Base-by-base conservation (phyloP, 2,888 invertebrate genomes). In the Ophioninae sp. region DNA sequence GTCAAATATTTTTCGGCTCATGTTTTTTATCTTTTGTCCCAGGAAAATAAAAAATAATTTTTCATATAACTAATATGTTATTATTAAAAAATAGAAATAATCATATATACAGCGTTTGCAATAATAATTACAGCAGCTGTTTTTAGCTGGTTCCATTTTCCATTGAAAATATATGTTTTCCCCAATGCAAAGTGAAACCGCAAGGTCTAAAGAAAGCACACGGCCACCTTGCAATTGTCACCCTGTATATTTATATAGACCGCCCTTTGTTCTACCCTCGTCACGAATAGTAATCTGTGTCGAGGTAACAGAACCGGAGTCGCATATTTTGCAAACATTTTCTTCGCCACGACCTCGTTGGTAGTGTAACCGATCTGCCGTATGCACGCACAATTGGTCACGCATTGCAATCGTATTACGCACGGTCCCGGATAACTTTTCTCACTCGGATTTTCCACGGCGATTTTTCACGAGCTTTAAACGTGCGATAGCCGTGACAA, bases 311-410 rank as follows among this genome's bases (percentile, higher is more conserved):
- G 39, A 68, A 81, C 72, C 62, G 70, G 70, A 78, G 74, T 30
- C 62, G 56, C 79, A 78, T 86, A 84, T 86, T 85, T 86, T 80
- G 74, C 82, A 86, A 86, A 85, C 81, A 86, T 80, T 84, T 78
- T 82, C 79, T 81, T 75, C 70, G 68, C 68, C 76, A 68, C 68
- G 80, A 75, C 86, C 85, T 86, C 84, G 85, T 64, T 44, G 65
- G 37, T 65, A 68, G 68, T 76, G 79, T 77, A 68, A 69, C 62
- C 70, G 79, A 83, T 83, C 76, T 81, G 68, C 70, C 68, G 64
- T 80, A 81, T 79, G 82, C 70, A 79, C 73, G 44, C 7, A 50
- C 61, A 81, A 81, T 84, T 81, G 78, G 84, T 75, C 80, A 78
- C 82, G 75, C 80, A 57, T 50, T 30, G 74, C 59, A 78, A 75